Evolutionary conservation across 2,113 vertebrate genomes (phyloP).

Genomic region (Pseudorectes ferrugineus): DNA sequence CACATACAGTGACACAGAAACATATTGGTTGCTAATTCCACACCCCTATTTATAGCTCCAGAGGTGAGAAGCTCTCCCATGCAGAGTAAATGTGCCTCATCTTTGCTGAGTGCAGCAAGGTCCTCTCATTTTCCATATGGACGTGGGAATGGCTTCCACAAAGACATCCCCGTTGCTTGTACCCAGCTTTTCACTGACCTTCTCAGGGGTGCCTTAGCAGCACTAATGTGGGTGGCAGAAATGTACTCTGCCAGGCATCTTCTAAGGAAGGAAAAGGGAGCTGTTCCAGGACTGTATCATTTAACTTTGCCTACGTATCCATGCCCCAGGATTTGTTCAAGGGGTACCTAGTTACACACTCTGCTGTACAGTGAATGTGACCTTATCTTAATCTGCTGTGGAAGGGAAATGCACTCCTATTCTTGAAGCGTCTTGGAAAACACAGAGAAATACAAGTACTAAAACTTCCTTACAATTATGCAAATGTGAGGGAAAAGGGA

Average conservation of each 20-base stretch:
- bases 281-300: background rate
- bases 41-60: background rate
- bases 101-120: background rate
- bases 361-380: background rate
- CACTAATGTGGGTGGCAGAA: background rate
- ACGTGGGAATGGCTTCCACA: background rate
- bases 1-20: background rate
- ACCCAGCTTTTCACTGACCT: background rate
- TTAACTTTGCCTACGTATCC: background rate
- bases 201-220: background rate
- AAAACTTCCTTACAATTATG: background rate
- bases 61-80: background rate
- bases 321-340: background rate
- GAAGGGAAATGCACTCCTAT: fast-evolving
- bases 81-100: background rate
- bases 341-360: background rate
- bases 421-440: background rate
- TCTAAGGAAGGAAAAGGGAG: background rate
- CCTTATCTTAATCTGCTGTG: background rate
- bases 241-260: background rate
- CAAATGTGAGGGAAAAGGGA: background rate
- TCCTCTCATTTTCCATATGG: background rate
- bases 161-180: background rate
- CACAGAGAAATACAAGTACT: background rate
- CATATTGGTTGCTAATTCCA: background rate